These are phyloP conservation scores for Cyrtonyx montezumae DNA, from an alignment of 2,113 vertebrate species.

Conservation along the genomic window DNA sequence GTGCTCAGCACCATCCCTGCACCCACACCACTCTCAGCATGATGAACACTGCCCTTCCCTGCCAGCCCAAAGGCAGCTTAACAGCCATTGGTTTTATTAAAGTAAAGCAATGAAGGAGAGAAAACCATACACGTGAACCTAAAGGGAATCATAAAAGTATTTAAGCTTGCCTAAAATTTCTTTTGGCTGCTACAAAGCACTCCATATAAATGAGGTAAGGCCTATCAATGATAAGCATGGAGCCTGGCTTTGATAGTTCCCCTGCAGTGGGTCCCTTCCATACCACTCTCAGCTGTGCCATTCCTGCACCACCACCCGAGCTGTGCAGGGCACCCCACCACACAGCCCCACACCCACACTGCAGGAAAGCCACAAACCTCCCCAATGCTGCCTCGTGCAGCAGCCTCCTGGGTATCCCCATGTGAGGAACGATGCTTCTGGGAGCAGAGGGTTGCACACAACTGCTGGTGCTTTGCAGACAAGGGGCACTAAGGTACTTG, in stretches of 20 bases:
- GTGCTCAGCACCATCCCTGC: too few relatives aligned
- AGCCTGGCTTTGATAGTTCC: neutral
- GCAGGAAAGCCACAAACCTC: neutral
- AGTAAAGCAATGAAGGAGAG: neutral
- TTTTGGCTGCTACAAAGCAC: neutral
- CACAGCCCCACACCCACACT: neutral
- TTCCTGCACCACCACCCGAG: neutral
- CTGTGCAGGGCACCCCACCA: rapidly evolving
- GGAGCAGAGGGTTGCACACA: rapidly evolving
- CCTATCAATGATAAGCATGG: neutral
- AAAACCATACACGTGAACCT: neutral
- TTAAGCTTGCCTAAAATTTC: neutral
- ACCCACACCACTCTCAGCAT: neutral
- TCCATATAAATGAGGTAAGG: rapidly evolving
- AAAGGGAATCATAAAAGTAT: neutral
- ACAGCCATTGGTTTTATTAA: neutral
- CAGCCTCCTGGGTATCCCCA: neutral
- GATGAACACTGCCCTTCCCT: rapidly evolving
- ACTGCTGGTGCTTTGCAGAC: rapidly evolving
- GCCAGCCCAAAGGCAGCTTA: neutral
- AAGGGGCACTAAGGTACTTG: neutral
- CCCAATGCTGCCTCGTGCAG: neutral
- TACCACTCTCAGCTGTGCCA: rapidly evolving
- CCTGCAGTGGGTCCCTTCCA: neutral
- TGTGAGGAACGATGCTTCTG: rapidly evolving